Evolutionary conservation across 2,113 vertebrate genomes (phyloP).

Genomic region (Uropsilus gracilis): DNA sequence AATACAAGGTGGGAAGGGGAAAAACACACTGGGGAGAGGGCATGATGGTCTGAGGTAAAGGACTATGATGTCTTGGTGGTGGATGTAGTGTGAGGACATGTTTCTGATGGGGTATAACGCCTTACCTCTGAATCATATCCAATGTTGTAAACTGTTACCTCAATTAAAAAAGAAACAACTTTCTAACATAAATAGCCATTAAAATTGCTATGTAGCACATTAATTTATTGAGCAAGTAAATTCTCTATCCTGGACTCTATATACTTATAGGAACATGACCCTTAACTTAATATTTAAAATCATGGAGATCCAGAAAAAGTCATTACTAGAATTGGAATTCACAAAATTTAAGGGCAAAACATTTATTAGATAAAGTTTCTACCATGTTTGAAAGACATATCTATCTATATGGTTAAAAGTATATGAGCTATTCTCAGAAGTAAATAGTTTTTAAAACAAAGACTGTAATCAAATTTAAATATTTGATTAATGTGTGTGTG

Average conservation of each 20-base stretch:
- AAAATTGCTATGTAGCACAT: not conserved
- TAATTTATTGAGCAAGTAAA: constrained; percentile 3
- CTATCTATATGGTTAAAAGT: not conserved
- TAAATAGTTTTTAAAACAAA: not conserved
- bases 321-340: not conserved
- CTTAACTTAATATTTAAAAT: not conserved
- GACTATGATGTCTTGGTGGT: no score
- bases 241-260: not conserved
- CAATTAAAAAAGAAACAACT: not conserved
- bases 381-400: not conserved
- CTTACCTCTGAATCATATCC: no score
- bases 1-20: no score
- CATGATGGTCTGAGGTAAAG: no score
- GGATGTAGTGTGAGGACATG: no score
- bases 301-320: not conserved
- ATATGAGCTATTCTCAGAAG: not conserved
- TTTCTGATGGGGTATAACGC: no score
- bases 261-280: not conserved
- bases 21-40: no score
- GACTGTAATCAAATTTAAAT: not conserved
- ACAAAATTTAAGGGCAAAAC: not conserved
- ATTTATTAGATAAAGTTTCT: not conserved
- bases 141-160: not conserved
- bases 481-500: not conserved
- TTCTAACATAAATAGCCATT: not conserved